Conservation (phyloP, 2,797 vertebrate genomes). For the Muscicapa striata region DNA sequence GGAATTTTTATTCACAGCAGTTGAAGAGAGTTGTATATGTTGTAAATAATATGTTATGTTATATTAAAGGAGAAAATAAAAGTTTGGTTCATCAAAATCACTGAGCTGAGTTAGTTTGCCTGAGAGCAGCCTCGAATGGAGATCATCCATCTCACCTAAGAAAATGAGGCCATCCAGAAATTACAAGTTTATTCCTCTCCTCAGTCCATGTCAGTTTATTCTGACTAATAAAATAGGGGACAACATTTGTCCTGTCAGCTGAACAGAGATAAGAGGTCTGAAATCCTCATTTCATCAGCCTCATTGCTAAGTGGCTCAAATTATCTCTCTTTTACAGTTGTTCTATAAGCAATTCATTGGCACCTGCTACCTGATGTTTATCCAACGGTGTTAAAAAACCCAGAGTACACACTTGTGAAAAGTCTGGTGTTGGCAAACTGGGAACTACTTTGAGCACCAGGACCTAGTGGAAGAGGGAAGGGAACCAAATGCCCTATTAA, state of each 20-base stretch:
- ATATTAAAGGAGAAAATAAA: background rate
- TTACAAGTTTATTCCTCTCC: background rate
- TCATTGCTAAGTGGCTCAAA: background rate
- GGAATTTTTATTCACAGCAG: background rate
- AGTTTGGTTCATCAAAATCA: background rate
- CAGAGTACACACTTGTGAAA: background rate
- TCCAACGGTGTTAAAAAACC: background rate
- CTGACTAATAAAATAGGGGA: slow-evolving; percentile 10
- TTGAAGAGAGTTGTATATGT: background rate
- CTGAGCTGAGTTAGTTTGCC: background rate
- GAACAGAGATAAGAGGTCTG: background rate
- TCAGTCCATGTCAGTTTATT: background rate
- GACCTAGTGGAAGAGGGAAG: background rate
- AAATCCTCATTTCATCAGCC: slow-evolving; percentile 20
- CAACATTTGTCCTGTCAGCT: background rate
- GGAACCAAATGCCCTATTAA: background rate
- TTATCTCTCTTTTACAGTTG: background rate
- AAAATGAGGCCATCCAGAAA: background rate
- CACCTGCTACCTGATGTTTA: background rate
- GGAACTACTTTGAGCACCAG: background rate
- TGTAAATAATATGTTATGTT: background rate
- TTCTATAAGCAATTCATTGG: background rate
- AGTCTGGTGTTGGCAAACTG: background rate
- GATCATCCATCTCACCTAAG: background rate
- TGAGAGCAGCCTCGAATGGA: background rate